phyloP scores from a whole-genome alignment of 2,888 invertebrate genomes.

The Cylindroiulus punctatus region DNA sequence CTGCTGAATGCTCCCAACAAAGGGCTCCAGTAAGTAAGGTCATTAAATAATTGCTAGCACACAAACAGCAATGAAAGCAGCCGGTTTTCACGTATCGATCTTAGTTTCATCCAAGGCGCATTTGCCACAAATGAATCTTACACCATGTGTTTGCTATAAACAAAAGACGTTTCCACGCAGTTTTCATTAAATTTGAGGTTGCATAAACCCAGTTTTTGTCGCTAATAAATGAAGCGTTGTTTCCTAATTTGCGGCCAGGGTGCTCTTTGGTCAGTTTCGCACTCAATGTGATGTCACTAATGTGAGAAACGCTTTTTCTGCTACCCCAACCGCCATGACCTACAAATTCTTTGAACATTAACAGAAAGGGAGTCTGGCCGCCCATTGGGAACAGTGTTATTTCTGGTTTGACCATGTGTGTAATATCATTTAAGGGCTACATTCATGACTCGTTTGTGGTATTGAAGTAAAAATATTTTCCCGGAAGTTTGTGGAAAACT shows the following conservation, averaged over 20 bases:
- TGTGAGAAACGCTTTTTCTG: not conserved
- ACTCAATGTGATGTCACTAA: not conserved
- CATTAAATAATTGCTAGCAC: constrained; percentile 14
- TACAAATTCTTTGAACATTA: constrained; percentile 5
- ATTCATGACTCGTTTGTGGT: too few relatives aligned
- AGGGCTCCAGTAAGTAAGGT: not conserved
- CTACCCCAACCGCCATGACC: not conserved
- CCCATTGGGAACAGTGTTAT: not conserved
- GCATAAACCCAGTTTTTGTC: constrained; percentile 34
- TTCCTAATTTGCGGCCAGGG: constrained; percentile 23
- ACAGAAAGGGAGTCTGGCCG: not conserved
- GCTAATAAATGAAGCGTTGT: not conserved
- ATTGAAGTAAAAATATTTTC: not conserved
- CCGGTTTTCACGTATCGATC: constrained; percentile 19
- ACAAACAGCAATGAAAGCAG: not conserved
- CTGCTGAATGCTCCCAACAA: not conserved
- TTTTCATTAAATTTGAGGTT: not conserved
- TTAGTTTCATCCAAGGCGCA: not conserved
- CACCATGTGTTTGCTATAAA: not conserved
- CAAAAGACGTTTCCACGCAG: constrained; percentile 4
- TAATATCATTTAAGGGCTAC: too few relatives aligned
- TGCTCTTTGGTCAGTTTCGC: not conserved
- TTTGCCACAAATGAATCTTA: constrained; percentile 26
- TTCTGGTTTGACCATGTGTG: too few relatives aligned
- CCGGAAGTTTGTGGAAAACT: not conserved